phyloP scores from a whole-genome alignment of 2,797 vertebrate species.

The Rhinatrema bivittatum region DNA sequence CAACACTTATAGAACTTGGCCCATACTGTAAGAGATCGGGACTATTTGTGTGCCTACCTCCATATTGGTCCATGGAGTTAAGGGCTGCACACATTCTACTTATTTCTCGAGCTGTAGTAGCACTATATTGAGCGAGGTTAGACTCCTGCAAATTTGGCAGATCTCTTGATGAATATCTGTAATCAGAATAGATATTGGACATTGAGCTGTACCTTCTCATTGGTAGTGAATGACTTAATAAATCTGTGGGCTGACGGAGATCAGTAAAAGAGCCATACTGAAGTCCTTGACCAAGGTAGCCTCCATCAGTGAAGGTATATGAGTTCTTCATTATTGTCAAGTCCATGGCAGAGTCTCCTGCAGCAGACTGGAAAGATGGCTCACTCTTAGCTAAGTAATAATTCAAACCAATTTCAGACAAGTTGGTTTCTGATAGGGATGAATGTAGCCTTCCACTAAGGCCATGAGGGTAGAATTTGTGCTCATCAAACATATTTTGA shows the following conservation, averaged over 20 bases:
- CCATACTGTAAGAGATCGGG: constrained; percentile 78
- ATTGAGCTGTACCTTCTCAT: constrained; percentile 89
- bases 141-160: constrained; percentile 75
- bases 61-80: constrained; percentile 91
- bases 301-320: constrained; percentile 70
- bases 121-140: constrained; percentile 93
- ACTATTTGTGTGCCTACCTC: constrained; percentile 69
- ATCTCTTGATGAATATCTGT: constrained; percentile 70
- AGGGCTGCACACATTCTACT: constrained; percentile 97
- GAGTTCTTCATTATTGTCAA: constrained; percentile 83
- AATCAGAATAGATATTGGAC: constrained; percentile 92
- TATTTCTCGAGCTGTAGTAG: constrained; percentile 93
- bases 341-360: constrained; percentile 74
- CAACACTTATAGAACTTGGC: constrained; percentile 52
- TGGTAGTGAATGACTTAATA: constrained; percentile 72
- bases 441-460: constrained; percentile 76
- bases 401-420: constrained; percentile 73
- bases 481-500: constrained; percentile 51
- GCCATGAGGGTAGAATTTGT: constrained; percentile 64
- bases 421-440: constrained; percentile 93
- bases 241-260: constrained; percentile 81
- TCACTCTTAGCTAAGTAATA: constrained; percentile 73
- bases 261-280: constrained; percentile 96
- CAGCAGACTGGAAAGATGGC: constrained; percentile 65
- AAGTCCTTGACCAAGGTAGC: constrained; percentile 79